These are phyloP conservation scores for Salticus scenicus DNA, from an alignment of 2,888 invertebrate species.

Conservation along the genomic window DNA sequence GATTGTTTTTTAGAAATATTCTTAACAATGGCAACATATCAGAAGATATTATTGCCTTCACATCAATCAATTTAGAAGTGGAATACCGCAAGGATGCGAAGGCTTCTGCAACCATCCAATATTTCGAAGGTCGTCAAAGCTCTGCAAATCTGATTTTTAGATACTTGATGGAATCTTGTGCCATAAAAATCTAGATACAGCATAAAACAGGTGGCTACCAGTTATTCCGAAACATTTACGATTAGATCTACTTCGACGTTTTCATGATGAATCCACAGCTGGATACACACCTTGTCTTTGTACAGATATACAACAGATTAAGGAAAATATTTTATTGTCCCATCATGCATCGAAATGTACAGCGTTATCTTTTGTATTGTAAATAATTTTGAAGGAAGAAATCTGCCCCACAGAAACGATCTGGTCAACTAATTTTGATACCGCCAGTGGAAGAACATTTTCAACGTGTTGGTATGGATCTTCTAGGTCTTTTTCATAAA, in stretches of 20 bases:
- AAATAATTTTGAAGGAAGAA: conserved; percentile 44
- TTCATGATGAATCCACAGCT: conserved; percentile 63
- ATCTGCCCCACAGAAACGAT: background rate
- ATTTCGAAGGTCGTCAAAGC: too few relatives aligned
- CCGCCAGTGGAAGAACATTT: conserved; percentile 16
- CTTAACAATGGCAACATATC: background rate
- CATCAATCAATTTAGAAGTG: too few relatives aligned
- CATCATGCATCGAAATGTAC: conserved; percentile 5
- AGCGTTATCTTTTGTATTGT: conserved; percentile 36
- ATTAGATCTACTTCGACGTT: conserved; percentile 46
- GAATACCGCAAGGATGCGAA: background rate
- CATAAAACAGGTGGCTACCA: background rate
- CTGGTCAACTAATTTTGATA: conserved; percentile 39
- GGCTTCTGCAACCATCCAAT: too few relatives aligned
- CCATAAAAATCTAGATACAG: conserved; percentile 55
- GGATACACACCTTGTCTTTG: conserved; percentile 51
- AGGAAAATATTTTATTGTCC: conserved; percentile 32
- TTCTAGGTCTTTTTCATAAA: conserved; percentile 65
- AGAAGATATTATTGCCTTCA: background rate
- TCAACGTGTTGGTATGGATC: conserved; percentile 54
- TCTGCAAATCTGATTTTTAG: background rate
- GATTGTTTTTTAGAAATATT: background rate
- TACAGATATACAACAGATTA: conserved; percentile 17
- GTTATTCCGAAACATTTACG: conserved; percentile 3
- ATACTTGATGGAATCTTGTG: conserved; percentile 74